Conservation (phyloP, 2,888 invertebrate genomes). For the Anticlea derivata region DNA sequence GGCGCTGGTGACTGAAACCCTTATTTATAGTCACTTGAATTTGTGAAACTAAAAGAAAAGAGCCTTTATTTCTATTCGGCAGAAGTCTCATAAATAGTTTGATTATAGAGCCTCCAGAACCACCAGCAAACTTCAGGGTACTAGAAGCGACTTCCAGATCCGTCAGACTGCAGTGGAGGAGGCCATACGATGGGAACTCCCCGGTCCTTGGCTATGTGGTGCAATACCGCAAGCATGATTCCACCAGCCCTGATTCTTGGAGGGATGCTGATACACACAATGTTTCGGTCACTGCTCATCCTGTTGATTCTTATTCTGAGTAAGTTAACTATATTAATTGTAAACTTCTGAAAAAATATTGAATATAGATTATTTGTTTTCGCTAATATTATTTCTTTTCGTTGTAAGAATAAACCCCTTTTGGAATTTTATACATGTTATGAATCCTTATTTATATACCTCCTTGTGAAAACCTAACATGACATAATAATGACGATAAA, state of each 20-base stretch:
- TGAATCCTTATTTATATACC: no score
- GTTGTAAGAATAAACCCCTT: no score
- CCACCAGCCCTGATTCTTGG: constrained; percentile 81
- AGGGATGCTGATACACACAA: constrained; percentile 83
- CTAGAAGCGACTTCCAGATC: constrained; percentile 86
- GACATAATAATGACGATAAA: no score
- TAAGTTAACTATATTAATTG: constrained; percentile 42
- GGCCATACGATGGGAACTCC: constrained; percentile 91
- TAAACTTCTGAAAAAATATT: no score
- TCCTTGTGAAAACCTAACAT: no score
- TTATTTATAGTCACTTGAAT: no score
- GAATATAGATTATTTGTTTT: no score
- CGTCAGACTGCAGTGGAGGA: constrained; percentile 86
- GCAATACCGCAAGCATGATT: constrained; percentile 86
- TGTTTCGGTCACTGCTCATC: constrained; percentile 74
- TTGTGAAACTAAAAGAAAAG: no score
- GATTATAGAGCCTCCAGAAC: constrained; percentile 88
- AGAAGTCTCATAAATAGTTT: neutral
- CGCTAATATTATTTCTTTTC: no score
- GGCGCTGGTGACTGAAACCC: no score
- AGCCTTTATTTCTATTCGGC: no score
- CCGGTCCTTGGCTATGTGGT: constrained; percentile 91
- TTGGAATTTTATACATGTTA: no score
- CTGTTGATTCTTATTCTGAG: constrained; percentile 65
- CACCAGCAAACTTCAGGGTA: constrained; percentile 86